Evolutionary conservation across 2,888 invertebrate genomes (phyloP).

Genomic region (Seladonia tumulorum): DNA sequence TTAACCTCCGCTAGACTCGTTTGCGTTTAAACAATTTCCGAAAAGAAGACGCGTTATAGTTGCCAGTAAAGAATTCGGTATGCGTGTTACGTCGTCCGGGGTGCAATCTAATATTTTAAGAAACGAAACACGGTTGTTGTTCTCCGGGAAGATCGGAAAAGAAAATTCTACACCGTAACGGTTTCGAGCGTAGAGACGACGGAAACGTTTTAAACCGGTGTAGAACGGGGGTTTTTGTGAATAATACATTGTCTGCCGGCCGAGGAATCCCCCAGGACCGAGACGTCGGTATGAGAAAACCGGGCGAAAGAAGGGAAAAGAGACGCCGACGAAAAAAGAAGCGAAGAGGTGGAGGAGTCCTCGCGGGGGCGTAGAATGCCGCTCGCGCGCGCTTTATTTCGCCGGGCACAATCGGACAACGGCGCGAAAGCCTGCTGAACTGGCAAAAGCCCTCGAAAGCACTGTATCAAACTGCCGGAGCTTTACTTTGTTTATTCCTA

Average conservation of each 20-base stretch:
- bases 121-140: neutral
- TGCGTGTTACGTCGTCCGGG: too few relatives aligned
- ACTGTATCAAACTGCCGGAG: conserved; percentile 64
- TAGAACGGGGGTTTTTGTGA: neutral
- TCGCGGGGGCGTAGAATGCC: conserved; percentile 26
- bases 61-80: too few relatives aligned
- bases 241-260: conserved; percentile 2
- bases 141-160: neutral
- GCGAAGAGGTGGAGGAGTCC: conserved; percentile 9
- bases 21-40: too few relatives aligned
- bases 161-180: neutral
- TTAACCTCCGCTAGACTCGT: too few relatives aligned
- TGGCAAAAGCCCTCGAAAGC: conserved; percentile 66
- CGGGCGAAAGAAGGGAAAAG: neutral
- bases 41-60: too few relatives aligned
- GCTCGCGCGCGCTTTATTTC: conserved; percentile 68
- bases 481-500: conserved; percentile 66
- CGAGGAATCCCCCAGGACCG: neutral
- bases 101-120: too few relatives aligned
- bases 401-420: conserved; percentile 59
- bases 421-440: conserved; percentile 64
- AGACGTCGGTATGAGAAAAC: neutral
- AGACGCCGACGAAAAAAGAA: neutral
- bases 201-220: neutral
- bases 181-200: neutral